A percentile compares a stretch with the other conserved stretches of the same genome.
Conservation (phyloP, 2,888 invertebrate species). For the Pedicia rivosa region DNA sequence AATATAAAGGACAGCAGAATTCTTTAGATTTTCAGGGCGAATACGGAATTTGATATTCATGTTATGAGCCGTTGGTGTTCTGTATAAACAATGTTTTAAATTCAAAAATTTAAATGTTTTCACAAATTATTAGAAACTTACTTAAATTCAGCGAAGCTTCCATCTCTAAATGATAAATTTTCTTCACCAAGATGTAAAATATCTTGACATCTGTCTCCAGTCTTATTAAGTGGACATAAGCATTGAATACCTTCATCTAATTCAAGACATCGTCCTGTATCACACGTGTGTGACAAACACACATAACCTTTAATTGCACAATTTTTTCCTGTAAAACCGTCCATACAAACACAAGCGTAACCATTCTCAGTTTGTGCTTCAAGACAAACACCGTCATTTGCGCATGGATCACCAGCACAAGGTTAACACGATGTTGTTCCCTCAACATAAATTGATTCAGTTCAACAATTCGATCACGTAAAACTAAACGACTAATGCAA, state of each 20-base stretch:
- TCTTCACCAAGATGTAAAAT: conserved; percentile 27
- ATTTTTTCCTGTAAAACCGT: conserved; percentile 59
- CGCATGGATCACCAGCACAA: conserved; percentile 61
- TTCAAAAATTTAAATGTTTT: too few relatives aligned
- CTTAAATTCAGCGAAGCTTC: conserved; percentile 50
- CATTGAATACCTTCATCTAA: conserved; percentile 64
- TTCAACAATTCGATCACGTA: conserved; percentile 53
- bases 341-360: conserved; percentile 64
- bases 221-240: conserved; percentile 68
- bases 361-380: conserved; percentile 66
- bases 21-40: conserved; percentile 39
- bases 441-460: conserved; percentile 51
- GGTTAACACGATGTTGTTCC: conserved; percentile 69
- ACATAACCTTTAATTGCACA: conserved; percentile 66
- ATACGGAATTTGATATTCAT: conserved; percentile 27
- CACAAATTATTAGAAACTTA: too few relatives aligned
- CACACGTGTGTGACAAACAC: conserved; percentile 76
- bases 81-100: too few relatives aligned
- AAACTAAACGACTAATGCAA: conserved; percentile 71
- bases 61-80: conserved; percentile 26
- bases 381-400: conserved; percentile 72
- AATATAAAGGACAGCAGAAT: conserved; percentile 76
- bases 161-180: conserved; percentile 59
- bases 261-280: conserved; percentile 62
- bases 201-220: conserved; percentile 62